Evolutionary conservation across 2,888 invertebrate species (phyloP).

Genomic region (Bedellia somnulentella): DNA sequence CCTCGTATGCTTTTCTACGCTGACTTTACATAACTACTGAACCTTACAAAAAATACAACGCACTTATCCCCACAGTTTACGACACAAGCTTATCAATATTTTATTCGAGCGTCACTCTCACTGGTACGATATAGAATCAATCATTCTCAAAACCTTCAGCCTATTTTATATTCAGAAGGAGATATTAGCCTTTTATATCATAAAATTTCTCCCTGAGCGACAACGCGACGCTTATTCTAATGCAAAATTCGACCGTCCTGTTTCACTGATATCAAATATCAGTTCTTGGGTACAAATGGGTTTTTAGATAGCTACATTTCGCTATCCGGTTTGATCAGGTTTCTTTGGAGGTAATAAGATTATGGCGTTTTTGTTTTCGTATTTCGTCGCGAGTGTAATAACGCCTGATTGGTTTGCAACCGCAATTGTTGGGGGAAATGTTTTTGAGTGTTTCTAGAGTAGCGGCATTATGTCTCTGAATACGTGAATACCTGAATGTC

Average conservation of each 20-base stretch:
- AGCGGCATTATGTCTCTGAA: no score
- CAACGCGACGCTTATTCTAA: conserved; percentile 6
- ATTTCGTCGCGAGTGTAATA: no score
- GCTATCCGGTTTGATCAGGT: neutral
- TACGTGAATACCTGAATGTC: no score
- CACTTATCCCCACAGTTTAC: conserved; percentile 7
- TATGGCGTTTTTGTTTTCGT: no score
- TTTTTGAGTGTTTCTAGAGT: no score
- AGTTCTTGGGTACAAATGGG: no score
- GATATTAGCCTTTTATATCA: conserved; percentile 19
- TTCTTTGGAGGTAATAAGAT: neutral
- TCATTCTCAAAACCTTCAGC: conserved; percentile 17
- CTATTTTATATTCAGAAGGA: conserved; percentile 28
- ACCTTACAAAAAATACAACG: no score
- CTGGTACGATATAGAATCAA: conserved; percentile 31
- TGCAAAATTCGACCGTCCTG: conserved; percentile 7
- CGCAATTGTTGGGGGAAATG: no score
- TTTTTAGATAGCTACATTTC: neutral
- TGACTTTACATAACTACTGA: no score
- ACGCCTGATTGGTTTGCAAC: no score
- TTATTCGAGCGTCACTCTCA: conserved; percentile 23
- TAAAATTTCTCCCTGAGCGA: conserved; percentile 13
- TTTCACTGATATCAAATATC: conserved; percentile 3
- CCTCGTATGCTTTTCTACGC: no score
- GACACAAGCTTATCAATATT: conserved; percentile 21